Evolutionary conservation across 1,140 invertebrate species (phyloP).

Genomic region (Tetramorium parvispinum): DNA sequence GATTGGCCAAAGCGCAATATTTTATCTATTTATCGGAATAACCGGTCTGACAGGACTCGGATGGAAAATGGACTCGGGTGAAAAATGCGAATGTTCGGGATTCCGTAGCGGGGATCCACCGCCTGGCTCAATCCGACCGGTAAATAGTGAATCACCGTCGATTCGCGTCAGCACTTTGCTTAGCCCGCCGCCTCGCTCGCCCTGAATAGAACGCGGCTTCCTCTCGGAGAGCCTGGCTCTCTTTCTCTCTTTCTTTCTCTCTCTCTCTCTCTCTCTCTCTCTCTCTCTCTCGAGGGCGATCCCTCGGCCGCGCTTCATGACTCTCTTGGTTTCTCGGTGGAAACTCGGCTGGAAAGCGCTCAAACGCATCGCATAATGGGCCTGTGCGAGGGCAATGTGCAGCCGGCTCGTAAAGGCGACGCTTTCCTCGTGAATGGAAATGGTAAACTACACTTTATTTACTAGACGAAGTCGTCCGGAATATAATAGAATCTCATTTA

Average conservation of each 20-base stretch:
- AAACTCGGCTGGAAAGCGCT: slow-evolving; percentile 36
- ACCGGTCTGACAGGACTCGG: slow-evolving; percentile 18
- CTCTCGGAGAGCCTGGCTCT: not conserved
- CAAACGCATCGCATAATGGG: slow-evolving; percentile 28
- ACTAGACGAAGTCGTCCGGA: not conserved
- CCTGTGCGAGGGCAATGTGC: not conserved
- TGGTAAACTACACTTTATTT: not conserved
- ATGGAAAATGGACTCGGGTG: slow-evolving; percentile 8
- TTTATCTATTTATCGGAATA: slow-evolving; percentile 46
- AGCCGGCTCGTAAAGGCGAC: not conserved
- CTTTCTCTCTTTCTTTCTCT: not conserved
- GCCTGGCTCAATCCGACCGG: slow-evolving; percentile 8
- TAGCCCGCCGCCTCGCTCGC: slow-evolving; percentile 22
- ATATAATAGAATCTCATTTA: not conserved
- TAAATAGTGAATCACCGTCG: slow-evolving; percentile 53
- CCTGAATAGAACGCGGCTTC: slow-evolving; percentile 51
- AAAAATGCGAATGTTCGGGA: slow-evolving; percentile 24
- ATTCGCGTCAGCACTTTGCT: slow-evolving; percentile 51
- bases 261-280: too few relatives aligned
- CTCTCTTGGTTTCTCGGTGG: not conserved
- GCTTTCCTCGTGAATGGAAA: not conserved
- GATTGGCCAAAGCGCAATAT: slow-evolving; percentile 7
- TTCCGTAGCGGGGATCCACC: not conserved
- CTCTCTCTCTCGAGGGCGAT: slow-evolving; percentile 19
- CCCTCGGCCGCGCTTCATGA: slow-evolving; percentile 27